These are phyloP conservation scores for Rhamphomyia laevipes DNA, from an alignment of 2,888 invertebrate species.

Conservation along the genomic window DNA sequence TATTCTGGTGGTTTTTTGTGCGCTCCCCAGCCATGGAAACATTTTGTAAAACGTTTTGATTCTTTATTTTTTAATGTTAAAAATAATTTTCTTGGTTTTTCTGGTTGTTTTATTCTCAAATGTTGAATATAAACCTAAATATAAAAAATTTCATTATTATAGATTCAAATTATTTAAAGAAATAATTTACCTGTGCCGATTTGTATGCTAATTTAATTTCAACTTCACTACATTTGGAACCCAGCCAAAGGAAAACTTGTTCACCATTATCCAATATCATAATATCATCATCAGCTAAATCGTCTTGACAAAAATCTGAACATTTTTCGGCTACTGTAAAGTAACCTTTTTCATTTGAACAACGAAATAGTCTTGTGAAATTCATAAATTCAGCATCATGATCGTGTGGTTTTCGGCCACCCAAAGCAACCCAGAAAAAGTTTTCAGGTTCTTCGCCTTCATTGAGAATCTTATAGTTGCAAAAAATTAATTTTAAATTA, in stretches of 20 bases:
- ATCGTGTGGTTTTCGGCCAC: slow-evolving; percentile 83
- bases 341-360: slow-evolving; percentile 99
- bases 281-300: slow-evolving; percentile 97
- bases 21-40: slow-evolving; percentile 97
- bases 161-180: slow-evolving; percentile 1
- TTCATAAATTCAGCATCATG: slow-evolving; percentile 83
- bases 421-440: slow-evolving; percentile 96
- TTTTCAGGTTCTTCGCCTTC: slow-evolving; percentile 97
- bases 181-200: slow-evolving; percentile 72
- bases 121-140: slow-evolving; percentile 93
- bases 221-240: slow-evolving; percentile 92
- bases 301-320: slow-evolving; percentile 61
- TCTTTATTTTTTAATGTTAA: slow-evolving; percentile 94
- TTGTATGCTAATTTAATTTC: slow-evolving; percentile 98
- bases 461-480: slow-evolving; percentile 53
- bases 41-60: slow-evolving; percentile 87
- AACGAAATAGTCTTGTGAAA: slow-evolving; percentile 87
- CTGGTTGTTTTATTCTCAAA: slow-evolving; percentile 88
- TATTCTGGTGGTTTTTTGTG: slow-evolving; percentile 49
- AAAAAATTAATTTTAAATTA: too few species aligned
- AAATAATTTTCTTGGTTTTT: slow-evolving; percentile 79
- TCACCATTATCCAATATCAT: slow-evolving; percentile 99
- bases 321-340: slow-evolving; percentile 99
- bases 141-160: neutral
- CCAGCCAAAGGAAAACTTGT: slow-evolving; percentile 96